Evolutionary conservation across 1,140 invertebrate species (phyloP).

Genomic region (Drosophila nasuta): DNA sequence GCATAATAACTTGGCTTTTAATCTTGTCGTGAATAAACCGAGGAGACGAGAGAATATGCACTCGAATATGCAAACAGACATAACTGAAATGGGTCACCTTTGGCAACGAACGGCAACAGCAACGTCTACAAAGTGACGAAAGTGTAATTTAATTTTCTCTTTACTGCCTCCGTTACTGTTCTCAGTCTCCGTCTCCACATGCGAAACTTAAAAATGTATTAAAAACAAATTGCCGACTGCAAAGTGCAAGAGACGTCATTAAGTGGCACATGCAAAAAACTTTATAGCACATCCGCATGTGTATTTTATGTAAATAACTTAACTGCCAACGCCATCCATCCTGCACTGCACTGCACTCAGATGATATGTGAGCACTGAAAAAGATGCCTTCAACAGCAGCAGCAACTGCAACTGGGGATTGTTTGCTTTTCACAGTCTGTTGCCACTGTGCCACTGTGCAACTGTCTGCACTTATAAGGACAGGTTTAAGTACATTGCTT

Average conservation of each 20-base stretch:
- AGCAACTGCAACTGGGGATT: not conserved
- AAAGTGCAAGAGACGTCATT: constrained; percentile 5
- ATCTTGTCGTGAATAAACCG: constrained; percentile 29
- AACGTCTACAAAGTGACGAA: constrained; percentile 25
- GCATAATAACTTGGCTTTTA: constrained; percentile 36
- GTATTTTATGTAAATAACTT: constrained; percentile 15
- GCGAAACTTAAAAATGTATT: constrained; percentile 46
- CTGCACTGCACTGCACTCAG: not conserved
- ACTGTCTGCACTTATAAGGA: not conserved
- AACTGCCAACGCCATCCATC: not conserved
- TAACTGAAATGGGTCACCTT: constrained; percentile 27
- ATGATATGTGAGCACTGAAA: not conserved
- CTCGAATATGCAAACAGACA: constrained; percentile 7
- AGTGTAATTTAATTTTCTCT: constrained; percentile 42
- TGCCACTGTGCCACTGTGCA: not conserved
- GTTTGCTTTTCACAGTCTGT: not conserved
- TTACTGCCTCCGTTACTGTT: not conserved
- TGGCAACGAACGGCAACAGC: constrained; percentile 23
- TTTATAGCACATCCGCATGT: constrained; percentile 4
- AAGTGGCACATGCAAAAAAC: constrained; percentile 13
- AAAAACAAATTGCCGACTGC: constrained; percentile 39
- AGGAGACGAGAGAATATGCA: constrained; percentile 16
- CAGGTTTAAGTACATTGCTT: not conserved
- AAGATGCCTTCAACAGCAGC: not conserved
- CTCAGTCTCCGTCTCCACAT: not conserved